Base-by-base conservation (phyloP, 1,140 invertebrate genomes). In the Pomacea maculata region DNA sequence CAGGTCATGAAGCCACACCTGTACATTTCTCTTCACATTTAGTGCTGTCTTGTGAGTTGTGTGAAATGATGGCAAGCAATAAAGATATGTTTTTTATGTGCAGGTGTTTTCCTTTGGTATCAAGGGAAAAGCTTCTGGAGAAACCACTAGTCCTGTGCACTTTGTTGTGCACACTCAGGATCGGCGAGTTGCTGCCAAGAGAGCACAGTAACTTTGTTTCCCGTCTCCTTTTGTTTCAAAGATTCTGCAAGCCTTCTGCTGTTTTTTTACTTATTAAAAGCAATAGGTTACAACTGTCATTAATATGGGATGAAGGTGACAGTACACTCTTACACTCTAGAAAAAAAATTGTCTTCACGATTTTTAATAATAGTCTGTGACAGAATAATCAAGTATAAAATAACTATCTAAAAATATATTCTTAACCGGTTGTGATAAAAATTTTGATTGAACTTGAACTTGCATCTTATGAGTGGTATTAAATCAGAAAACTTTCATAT, bases 71-170 rank as follows among this genome's bases (percentile, higher is more conserved):
- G 57, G 34, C 1, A 61, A 61, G 57, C 72, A 63, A 34, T 11
- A 45, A 21, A 52, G 75, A 15, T 25, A 8, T 45, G 9, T 61
- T 72, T 54, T 55, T n/a, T 52, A 9, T 29, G 55, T 79, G 11
- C 78, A 90, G 89, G 77, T 90, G 2, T 81, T 90, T 21, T 76
- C 86, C 71, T 87, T 90, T 86, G 87, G 86, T n/a, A 79, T 90
- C 25, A 89, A 87, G 79, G 87, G 84, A 4, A 79, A 78, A 74
- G 71, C 73, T 29, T 88, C 88, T 4, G 64, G 77, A 0, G 81
- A 85, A 21, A 85, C 82, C 25, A 80, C 85, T 5, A 75, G 72
- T 72, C 89, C 90, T 45, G 86, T 87, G 15, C 75, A 71, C 5
- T 91, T 85, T 72, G 73, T 82, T 17, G 87, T 91, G 19, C 86